phyloP scores from a whole-genome alignment of 2,888 invertebrate genomes.

The Parnassius orleans region DNA sequence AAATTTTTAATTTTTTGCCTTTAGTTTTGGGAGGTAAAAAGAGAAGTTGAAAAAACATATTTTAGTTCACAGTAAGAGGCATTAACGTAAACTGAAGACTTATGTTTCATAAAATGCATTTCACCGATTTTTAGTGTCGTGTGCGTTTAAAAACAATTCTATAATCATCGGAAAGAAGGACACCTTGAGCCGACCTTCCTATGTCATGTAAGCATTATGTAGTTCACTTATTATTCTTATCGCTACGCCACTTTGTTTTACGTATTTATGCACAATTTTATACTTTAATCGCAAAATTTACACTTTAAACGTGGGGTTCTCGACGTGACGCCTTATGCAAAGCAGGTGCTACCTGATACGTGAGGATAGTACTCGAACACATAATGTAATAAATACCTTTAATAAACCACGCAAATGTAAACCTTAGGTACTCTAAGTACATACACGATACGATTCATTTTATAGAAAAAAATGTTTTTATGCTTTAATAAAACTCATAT shows the following conservation, averaged over 20 bases:
- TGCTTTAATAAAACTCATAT: too few relatives aligned
- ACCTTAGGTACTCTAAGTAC: conserved; percentile 30
- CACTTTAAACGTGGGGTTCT: conserved; percentile 71
- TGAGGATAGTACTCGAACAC: conserved; percentile 46
- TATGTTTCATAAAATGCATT: neutral
- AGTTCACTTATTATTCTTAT: conserved; percentile 61
- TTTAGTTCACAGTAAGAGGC: too few relatives aligned
- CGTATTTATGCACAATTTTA: conserved; percentile 67
- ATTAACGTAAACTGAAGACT: too few relatives aligned
- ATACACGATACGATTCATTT: too few relatives aligned
- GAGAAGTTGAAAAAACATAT: too few relatives aligned
- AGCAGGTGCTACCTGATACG: conserved; percentile 80
- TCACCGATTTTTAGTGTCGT: neutral
- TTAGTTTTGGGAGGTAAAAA: too few relatives aligned
- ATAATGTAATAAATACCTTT: conserved; percentile 47
- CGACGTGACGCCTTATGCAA: conserved; percentile 79
- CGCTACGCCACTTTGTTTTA: conserved; percentile 53
- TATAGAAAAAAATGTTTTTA: too few relatives aligned
- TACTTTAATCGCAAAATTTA: conserved; percentile 76
- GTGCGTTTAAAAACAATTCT: conserved; percentile 17
- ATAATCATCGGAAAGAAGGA: conserved; percentile 44
- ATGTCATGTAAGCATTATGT: conserved; percentile 43
- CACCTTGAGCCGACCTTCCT: conserved; percentile 60
- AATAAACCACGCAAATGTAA: conserved; percentile 39
- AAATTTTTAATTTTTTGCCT: too few relatives aligned